Evolutionary conservation across 1,140 invertebrate genomes (phyloP).

Genomic region (Drosophila miranda): DNA sequence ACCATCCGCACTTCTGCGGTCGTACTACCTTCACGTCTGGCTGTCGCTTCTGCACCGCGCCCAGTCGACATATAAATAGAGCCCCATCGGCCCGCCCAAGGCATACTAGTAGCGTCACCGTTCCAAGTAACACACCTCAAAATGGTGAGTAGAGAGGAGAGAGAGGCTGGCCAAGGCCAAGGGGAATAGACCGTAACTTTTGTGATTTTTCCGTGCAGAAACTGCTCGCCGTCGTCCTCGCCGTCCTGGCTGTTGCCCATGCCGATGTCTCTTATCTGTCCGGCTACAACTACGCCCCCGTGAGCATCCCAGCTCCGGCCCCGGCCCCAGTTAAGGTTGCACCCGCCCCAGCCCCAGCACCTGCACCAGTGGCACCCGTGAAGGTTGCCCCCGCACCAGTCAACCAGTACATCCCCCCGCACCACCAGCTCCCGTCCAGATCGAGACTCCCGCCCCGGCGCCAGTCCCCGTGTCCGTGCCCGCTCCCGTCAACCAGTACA

Average conservation of each 20-base stretch:
- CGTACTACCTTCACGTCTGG: conserved; percentile 23
- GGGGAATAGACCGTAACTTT: conserved; percentile 18
- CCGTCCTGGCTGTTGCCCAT: conserved; percentile 70
- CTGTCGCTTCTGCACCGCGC: conserved; percentile 30
- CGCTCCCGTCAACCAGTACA: conserved; percentile 21
- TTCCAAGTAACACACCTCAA: conserved; percentile 62
- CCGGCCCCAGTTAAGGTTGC: conserved; percentile 45
- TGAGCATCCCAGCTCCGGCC: conserved; percentile 42
- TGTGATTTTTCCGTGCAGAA: conserved; percentile 48
- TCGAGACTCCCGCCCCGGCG: conserved; percentile 35
- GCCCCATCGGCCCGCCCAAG: not conserved
- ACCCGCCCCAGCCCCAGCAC: conserved; percentile 56
- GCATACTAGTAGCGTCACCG: conserved; percentile 53
- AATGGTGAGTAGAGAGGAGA: conserved; percentile 52
- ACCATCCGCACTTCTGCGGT: conserved; percentile 54
- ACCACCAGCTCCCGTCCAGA: conserved; percentile 25
- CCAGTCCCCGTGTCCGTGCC: conserved; percentile 18
- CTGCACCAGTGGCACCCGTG: conserved; percentile 28
- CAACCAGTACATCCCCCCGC: conserved; percentile 49
- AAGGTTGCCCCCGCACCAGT: conserved; percentile 11
- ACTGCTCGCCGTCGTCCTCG: conserved; percentile 64
- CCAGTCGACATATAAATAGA: conserved; percentile 65
- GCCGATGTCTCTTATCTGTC: conserved; percentile 76
- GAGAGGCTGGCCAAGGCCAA: not conserved
- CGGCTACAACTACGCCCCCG: conserved; percentile 71